Conservation (phyloP, 2,888 invertebrate genomes). For the Spisula solida region DNA sequence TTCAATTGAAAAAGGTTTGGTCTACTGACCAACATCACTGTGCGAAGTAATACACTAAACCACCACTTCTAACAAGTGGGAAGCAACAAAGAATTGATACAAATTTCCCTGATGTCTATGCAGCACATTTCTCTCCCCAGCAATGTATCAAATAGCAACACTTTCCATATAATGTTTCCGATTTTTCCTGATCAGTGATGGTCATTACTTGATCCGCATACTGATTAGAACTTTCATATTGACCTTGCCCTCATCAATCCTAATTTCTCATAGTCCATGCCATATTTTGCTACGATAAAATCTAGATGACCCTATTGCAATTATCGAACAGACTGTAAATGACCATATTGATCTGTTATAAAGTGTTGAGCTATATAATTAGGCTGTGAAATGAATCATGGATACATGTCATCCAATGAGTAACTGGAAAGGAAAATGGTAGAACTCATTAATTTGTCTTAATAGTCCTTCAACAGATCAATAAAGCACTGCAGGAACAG, state of each 20-base stretch:
- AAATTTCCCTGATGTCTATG: not conserved
- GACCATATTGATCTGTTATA: not conserved
- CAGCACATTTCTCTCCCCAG: not conserved
- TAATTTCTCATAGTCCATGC: not conserved
- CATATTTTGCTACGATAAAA: not conserved
- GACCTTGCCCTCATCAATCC: not conserved
- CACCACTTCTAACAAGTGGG: no score
- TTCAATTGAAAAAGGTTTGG: no score
- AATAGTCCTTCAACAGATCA: not conserved
- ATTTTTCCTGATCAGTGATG: not conserved
- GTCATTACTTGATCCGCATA: not conserved
- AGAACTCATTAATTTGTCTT: conserved; percentile 5
- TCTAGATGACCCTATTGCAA: not conserved
- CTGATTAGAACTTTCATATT: not conserved
- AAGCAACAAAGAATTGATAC: no score
- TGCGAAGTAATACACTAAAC: no score
- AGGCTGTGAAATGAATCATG: not conserved
- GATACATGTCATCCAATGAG: not conserved
- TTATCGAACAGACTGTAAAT: conserved; percentile 2
- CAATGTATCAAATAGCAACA: not conserved
- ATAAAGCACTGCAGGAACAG: not conserved
- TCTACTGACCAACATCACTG: no score
- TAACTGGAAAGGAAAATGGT: not conserved
- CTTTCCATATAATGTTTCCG: not conserved
- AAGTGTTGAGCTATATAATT: not conserved